Base-by-base conservation (phyloP, 2,797 vertebrate species). In the Etheostoma nigrum region DNA sequence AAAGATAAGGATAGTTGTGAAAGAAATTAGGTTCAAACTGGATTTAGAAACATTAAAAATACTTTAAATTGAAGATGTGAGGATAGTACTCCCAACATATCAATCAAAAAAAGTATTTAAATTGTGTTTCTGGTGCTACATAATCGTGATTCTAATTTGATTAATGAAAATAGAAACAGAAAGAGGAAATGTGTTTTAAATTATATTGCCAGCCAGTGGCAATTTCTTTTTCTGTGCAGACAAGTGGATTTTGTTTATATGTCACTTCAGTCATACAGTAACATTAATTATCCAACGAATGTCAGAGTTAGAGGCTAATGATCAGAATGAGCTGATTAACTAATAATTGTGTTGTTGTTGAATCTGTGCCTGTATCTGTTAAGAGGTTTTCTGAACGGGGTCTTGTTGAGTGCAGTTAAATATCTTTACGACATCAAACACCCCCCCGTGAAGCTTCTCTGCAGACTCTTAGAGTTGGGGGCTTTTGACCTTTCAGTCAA, bases 401-500 rank as follows among this genome's bases (percentile, higher is more conserved):
- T 19, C 1, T 62, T 19, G 33, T 12, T 51, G 8, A 13, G 14
- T 27, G 1, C 13, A n/a, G 36, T 18, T 12, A 12, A 21, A 40
- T 18, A 15, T 5, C 27, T 62, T 30, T 7, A 15, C 23, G 48
- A 42, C 53, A 59, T 27, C 51, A 9, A 66, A 72, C 58, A 11
- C n/a, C 3, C 0, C 44, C 47, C n/a, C 27, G 60, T 52, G 13
- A 60, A 59, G 14, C 73, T 16, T 11, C 67, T 47, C 25, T 21
- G 44, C 67, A 47, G 62, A 42, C 49, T 44, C 40, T 68, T 0
- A 0, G 33, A 45, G 45, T 68, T 18, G 2, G 10, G 55, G 23
- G n/a, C 36, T 10, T 5, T 76, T 63, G 15, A 78, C 74, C 76
- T 44, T 47, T 74, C 58, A 44, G 36, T 30, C 71, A 58, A 67